Conservation (phyloP, 2,113 vertebrate species). For the Solea senegalensis region DNA sequence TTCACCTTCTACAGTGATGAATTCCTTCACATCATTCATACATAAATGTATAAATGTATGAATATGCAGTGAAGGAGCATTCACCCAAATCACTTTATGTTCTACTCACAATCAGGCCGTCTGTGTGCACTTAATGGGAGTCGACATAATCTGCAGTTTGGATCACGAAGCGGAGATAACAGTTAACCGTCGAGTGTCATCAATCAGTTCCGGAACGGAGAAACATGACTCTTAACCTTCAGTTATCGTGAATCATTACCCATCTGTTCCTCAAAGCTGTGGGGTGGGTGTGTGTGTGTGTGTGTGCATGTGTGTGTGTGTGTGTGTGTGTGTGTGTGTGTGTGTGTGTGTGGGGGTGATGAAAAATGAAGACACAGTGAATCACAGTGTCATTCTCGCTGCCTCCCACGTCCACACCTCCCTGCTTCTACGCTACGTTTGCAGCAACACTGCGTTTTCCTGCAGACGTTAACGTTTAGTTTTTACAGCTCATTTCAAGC, state of each 20-base stretch:
- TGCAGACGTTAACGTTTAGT: background rate
- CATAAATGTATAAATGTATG: background rate
- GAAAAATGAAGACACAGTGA: slow-evolving; percentile 13
- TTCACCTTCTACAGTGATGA: too few species aligned
- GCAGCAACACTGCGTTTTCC: too few species aligned
- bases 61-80: background rate
- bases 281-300: background rate
- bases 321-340: background rate
- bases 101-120: slow-evolving; percentile 5
- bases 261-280: slow-evolving; percentile 27
- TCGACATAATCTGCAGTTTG: background rate
- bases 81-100: background rate
- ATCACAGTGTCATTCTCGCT: slow-evolving; percentile 5
- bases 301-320: background rate
- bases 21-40: background rate
- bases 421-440: background rate
- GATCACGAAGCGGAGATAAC: slow-evolving; percentile 20
- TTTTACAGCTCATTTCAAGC: background rate
- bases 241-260: slow-evolving; percentile 47
- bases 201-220: slow-evolving; percentile 26
- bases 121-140: slow-evolving; percentile 1
- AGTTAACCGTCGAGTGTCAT: slow-evolving; percentile 3
- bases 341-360: background rate
- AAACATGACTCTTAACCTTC: slow-evolving; percentile 25
- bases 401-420: slow-evolving; percentile 6